Evolutionary conservation across 1,140 invertebrate species (phyloP), one percentile per base, ranked within the genome.

Genomic region (Drosophila subobscura): DNA sequence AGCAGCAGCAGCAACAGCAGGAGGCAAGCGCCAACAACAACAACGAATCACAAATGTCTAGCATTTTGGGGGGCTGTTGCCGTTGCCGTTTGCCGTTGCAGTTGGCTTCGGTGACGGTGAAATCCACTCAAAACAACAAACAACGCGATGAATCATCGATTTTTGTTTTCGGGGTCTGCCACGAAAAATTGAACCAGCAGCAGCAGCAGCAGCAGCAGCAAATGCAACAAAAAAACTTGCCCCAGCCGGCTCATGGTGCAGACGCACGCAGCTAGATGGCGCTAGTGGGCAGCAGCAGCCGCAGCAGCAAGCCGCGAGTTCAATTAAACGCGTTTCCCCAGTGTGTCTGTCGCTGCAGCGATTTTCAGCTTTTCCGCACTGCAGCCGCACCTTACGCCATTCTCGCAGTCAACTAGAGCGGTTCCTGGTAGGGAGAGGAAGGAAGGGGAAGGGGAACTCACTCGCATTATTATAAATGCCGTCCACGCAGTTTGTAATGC

Each of bases 401-500:
- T 80, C 53, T 47, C 53, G 65, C 78, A 83, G 63, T 61, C 70
- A 79, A 79, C 51, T 45, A 54, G 52, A 33, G 55, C 52, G 52
- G 44, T 42, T 22, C 52, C 33, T 4, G 40, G 16, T 1, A 20
- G 16, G 16, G 23, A 27, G 42, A 5, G 23, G n/a, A 4, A 8
- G 33, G 12, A 5, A 46, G 12, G 22, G 22, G n/a, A n/a, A n/a
- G 37, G 27, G 60, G 44, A 54, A 29, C 68, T 63, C 50, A 55
- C 71, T 66, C 66, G 74, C 78, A 72, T 79, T 77, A 89, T 88
- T 88, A 89, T 88, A 88, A 88, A 88, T 79, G 79, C 83, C 83
- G 83, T 88, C 83, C 83, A 88, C 83, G 83, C 83, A 89, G 79
- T 84, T 83, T 86, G 51, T 74, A 79, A 76, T 66, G 75, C 74